Evolutionary conservation across 2,797 vertebrate species (phyloP), one percentile per base, ranked within the genome.

Genomic region (Acrocephalus scirpaceus): DNA sequence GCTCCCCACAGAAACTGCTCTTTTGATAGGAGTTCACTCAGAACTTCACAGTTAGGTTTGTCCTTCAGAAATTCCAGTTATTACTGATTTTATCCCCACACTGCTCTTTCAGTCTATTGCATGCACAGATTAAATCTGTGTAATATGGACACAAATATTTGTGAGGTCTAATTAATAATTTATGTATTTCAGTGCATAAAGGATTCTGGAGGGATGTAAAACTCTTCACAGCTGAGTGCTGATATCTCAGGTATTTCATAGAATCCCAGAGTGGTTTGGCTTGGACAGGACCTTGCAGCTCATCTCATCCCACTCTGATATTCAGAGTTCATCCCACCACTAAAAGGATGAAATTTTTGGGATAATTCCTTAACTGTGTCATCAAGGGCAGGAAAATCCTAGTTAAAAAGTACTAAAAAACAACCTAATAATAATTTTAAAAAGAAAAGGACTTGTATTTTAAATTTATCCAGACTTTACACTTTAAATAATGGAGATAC

Each of bases 391-490:
- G 56, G 54, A 13, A 78, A 38, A 53, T 12, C 23, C 32, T 75
- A 62, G 11, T 42, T 48, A 22, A 73, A 64, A 81, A 38, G n/a
- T 13, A 62, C 5, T 40, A 10, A 65, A 72, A 34, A 13, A 0
- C 1, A 2, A 7, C 5, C 32, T 8, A 42, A n/a, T 16, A 4
- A 14, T 11, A 29, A 13, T 6, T 6, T 25, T 44, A 1, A 26
- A 56, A 17, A 62, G 27, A 21, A 36, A 73, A 16, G 6, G 21
- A 80, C 19, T 3, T 58, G 32, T 34, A 30, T 2, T 36, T 83
- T 22, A 23, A 40, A 57, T 9, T 4, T 19, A 16, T 18, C 15
- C 16, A 2, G 8, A 53, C 12, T 56, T 78, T 19, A 40, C 4
- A 19, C 22, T 48, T 78, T 14, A 50, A 66, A 64, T n/a, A 71